Conservation (phyloP, 2,888 invertebrate genomes). For the Spodoptera exigua region DNA sequence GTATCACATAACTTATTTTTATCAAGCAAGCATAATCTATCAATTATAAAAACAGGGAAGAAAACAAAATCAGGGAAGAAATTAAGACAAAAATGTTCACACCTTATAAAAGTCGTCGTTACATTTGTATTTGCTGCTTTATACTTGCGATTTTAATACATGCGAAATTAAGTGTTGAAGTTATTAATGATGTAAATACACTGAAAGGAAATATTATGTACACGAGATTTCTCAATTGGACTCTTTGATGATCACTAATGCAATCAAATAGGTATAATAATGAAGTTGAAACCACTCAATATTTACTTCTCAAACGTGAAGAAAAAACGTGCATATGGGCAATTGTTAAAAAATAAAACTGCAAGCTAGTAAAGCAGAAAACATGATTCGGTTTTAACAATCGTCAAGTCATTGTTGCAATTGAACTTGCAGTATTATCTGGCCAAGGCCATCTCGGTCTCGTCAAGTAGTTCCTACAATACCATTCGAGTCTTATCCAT, state of each 20-base stretch:
- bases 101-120: constrained; percentile 29
- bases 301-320: too few species aligned
- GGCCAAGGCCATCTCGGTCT: constrained; percentile 38
- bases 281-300: too few species aligned
- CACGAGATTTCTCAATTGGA: too few species aligned
- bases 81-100: constrained; percentile 42
- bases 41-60: constrained; percentile 26
- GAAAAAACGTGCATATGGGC: too few species aligned
- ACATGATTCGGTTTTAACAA: constrained; percentile 35
- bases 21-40: constrained; percentile 39
- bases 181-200: too few species aligned
- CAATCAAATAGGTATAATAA: too few species aligned
- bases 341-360: not conserved
- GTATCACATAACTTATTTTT: not conserved
- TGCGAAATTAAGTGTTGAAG: too few species aligned
- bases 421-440: constrained; percentile 45
- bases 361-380: not conserved
- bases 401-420: constrained; percentile 31
- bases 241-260: too few species aligned
- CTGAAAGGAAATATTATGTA: too few species aligned
- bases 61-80: constrained; percentile 14
- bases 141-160: too few species aligned
- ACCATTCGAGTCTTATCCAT: constrained; percentile 31
- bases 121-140: constrained; percentile 18
- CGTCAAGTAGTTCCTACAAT: constrained; percentile 25